These are phyloP conservation scores for Andinoacara biseriatus DNA, from an alignment of 2,113 vertebrate species.

Conservation along the genomic window DNA sequence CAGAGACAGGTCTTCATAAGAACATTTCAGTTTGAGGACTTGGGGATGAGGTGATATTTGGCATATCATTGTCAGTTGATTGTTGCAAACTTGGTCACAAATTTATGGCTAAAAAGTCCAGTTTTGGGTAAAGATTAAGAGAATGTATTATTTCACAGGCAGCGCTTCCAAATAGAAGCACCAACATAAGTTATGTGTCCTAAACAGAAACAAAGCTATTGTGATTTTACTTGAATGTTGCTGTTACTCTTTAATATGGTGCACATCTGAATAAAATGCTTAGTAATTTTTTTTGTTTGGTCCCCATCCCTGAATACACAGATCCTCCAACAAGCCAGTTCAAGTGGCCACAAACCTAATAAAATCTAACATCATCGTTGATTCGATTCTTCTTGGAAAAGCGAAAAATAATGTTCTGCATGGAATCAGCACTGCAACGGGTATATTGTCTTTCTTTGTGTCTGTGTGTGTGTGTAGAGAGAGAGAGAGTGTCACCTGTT, in stretches of 20 bases:
- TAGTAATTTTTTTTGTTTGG: background rate
- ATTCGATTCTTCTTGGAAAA: conserved; percentile 58
- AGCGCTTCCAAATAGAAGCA: no score
- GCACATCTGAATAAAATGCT: background rate
- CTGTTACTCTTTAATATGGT: no score
- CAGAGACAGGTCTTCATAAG: no score
- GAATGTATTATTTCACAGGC: no score
- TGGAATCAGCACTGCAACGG: conserved; percentile 69
- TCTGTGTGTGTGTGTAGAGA: no score
- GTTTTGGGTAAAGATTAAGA: no score
- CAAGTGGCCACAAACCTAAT: conserved; percentile 42
- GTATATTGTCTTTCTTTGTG: conserved; percentile 5
- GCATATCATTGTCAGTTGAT: no score
- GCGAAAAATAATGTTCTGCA: conserved; percentile 37
- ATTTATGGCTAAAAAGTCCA: background rate
- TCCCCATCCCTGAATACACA: conserved; percentile 2
- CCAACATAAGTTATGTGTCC: no score
- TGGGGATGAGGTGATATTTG: no score
- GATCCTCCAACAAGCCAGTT: conserved; percentile 36
- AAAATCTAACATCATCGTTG: conserved; percentile 46
- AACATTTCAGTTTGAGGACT: no score
- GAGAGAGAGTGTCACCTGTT: no score
- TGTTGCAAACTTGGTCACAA: no score
- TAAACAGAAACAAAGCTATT: background rate
- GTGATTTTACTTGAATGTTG: background rate